These are phyloP conservation scores for Incurvaria masculella DNA, from an alignment of 2,888 invertebrate genomes.

Conservation along the genomic window DNA sequence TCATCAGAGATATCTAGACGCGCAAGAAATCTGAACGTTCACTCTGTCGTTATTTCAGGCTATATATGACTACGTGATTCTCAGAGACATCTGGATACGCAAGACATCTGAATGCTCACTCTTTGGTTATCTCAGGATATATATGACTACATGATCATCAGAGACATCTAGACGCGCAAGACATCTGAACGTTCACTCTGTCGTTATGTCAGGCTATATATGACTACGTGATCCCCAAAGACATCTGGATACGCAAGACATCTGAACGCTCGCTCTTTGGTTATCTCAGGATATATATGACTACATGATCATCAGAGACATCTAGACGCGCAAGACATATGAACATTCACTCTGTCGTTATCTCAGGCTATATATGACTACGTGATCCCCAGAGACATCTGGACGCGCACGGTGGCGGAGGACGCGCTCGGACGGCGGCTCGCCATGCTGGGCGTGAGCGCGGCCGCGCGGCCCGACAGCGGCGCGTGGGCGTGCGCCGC, in stretches of 20 bases:
- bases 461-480: slow-evolving; percentile 66
- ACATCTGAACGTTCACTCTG: slow-evolving; percentile 51
- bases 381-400: slow-evolving; percentile 62
- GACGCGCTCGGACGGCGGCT: slow-evolving; percentile 51
- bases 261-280: no score
- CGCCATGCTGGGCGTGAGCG: slow-evolving; percentile 69
- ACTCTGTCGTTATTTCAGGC: not conserved
- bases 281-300: no score
- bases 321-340: not conserved
- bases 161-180: slow-evolving; percentile 66
- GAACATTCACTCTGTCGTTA: not conserved
- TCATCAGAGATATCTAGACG: not conserved
- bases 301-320: not conserved
- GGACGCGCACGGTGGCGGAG: slow-evolving; percentile 60
- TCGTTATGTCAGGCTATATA: no score
- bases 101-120: not conserved
- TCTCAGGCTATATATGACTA: no score
- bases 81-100: slow-evolving; percentile 64
- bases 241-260: no score
- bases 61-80: no score
- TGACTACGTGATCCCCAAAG: no score
- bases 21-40: not conserved
- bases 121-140: no score
- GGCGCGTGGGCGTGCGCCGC: slow-evolving; percentile 81
- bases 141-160: no score